A percentile compares a stretch with the other conserved stretches of the same genome.
Conservation (phyloP, 2,797 vertebrate genomes). For the Spea hammondii region DNA sequence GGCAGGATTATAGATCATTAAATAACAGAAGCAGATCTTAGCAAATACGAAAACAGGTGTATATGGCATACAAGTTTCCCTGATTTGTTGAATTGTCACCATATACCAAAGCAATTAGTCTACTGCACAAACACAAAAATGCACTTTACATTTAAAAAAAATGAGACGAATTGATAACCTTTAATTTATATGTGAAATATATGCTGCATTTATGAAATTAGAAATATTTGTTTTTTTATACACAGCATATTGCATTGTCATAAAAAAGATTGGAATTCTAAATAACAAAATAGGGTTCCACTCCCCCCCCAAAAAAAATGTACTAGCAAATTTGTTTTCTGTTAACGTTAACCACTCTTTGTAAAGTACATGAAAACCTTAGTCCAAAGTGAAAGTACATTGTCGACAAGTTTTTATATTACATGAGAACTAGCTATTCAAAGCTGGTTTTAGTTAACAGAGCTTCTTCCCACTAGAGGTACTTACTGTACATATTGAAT, state of each 20-base stretch:
- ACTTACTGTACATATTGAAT: constrained; percentile 73
- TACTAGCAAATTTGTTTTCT: constrained; percentile 33
- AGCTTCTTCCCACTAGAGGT: constrained; percentile 62
- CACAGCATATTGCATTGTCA: constrained; percentile 35
- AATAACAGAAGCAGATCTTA: not conserved
- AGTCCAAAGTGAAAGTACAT: constrained; percentile 43
- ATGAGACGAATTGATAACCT: not conserved
- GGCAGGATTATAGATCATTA: not conserved
- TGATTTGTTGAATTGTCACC: constrained; percentile 24
- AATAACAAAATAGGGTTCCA: constrained; percentile 38
- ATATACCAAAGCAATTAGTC: constrained; percentile 1
- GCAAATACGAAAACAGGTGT: constrained; percentile 7
- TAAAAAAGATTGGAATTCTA: constrained; percentile 43
- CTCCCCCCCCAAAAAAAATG: constrained; percentile 1
- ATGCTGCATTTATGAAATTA: constrained; percentile 27
- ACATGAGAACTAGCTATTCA: constrained; percentile 63
- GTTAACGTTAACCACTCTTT: constrained; percentile 33
- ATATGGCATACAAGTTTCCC: constrained; percentile 33
- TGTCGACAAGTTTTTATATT: constrained; percentile 59
- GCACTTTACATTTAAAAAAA: not conserved
- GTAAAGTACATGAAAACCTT: constrained; percentile 18
- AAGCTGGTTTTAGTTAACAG: constrained; percentile 53
- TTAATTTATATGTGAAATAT: constrained; percentile 5
- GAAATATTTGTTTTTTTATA: constrained; percentile 25
- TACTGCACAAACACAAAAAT: not conserved